Conservation (phyloP, 2,113 vertebrate genomes). For the Grallaria varia region DNA sequence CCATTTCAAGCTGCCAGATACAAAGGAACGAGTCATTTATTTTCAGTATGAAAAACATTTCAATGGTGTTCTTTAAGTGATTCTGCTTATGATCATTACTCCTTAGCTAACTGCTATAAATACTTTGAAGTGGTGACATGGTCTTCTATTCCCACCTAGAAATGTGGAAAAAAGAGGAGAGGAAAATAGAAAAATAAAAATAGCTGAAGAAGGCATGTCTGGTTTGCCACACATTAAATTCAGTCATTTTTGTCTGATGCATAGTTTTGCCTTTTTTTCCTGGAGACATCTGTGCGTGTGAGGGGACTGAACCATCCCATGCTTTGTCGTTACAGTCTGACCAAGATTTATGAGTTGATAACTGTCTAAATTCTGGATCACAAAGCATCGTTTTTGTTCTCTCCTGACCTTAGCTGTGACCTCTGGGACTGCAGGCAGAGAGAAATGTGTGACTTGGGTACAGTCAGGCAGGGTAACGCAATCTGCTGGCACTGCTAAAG, state of each 20-base stretch:
- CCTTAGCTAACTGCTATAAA: slow-evolving; percentile 54
- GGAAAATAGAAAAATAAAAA: slow-evolving; percentile 31
- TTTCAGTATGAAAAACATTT: slow-evolving; percentile 64
- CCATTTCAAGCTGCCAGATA: slow-evolving; percentile 62
- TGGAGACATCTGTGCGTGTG: background rate
- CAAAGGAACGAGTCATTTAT: slow-evolving; percentile 64
- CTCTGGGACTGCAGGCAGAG: slow-evolving; percentile 62
- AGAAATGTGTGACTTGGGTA: slow-evolving; percentile 62
- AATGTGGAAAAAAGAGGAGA: background rate
- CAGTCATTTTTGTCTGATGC: background rate
- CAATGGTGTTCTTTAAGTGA: slow-evolving; percentile 57
- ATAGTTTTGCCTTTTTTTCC: background rate
- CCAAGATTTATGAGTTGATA: slow-evolving; percentile 75
- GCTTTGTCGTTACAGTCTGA: slow-evolving; percentile 55
- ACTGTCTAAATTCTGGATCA: slow-evolving; percentile 65
- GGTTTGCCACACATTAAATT: background rate
- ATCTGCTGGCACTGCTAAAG: slow-evolving; percentile 39
- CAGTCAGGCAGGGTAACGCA: slow-evolving; percentile 41
- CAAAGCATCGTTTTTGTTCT: slow-evolving; percentile 69
- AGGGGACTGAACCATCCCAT: slow-evolving; percentile 39
- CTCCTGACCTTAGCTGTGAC: slow-evolving; percentile 62
- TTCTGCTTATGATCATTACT: slow-evolving; percentile 53
- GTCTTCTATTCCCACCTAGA: slow-evolving; percentile 37
- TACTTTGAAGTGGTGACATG: background rate
- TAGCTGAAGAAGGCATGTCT: slow-evolving; percentile 15